Conservation (phyloP, 2,797 vertebrate genomes). For the Liparis tanakae region DNA sequence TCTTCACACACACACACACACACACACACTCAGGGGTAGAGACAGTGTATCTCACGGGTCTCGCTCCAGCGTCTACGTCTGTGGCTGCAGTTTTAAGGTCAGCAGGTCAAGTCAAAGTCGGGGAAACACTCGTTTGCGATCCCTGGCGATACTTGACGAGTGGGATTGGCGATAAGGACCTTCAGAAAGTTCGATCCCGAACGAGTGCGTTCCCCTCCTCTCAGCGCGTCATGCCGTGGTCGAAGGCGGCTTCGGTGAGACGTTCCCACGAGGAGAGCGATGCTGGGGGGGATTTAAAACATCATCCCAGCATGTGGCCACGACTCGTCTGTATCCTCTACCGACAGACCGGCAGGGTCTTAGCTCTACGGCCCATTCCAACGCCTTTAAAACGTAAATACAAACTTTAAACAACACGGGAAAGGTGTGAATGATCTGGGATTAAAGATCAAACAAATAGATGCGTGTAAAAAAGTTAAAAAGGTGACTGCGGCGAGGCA, state of each 20-base stretch:
- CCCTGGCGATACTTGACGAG: not conserved
- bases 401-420: not conserved
- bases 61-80: not conserved
- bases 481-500: too few species aligned
- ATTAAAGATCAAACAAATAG: too few species aligned
- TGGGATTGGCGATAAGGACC: not conserved
- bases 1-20: conserved; percentile 21
- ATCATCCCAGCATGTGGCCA: not conserved
- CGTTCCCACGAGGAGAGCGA: conserved; percentile 10
- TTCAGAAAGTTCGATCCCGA: not conserved
- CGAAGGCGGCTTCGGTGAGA: not conserved
- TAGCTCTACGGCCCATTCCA: too few species aligned
- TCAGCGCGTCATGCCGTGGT: not conserved
- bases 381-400: not conserved
- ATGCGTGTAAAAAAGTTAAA: too few species aligned
- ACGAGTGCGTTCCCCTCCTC: not conserved
- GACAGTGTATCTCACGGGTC: conserved; percentile 15
- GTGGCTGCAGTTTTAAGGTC: not conserved
- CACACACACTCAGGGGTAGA: not conserved
- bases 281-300: conserved; percentile 10
- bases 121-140: not conserved
- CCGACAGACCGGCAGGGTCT: not conserved
- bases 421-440: not conserved
- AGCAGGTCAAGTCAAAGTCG: not conserved
- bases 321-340: not conserved